A percentile compares a stretch with the other conserved stretches of the same genome.
These are phyloP conservation scores for Vireo griseus DNA, from an alignment of 2,797 vertebrate genomes.

Conservation along the genomic window DNA sequence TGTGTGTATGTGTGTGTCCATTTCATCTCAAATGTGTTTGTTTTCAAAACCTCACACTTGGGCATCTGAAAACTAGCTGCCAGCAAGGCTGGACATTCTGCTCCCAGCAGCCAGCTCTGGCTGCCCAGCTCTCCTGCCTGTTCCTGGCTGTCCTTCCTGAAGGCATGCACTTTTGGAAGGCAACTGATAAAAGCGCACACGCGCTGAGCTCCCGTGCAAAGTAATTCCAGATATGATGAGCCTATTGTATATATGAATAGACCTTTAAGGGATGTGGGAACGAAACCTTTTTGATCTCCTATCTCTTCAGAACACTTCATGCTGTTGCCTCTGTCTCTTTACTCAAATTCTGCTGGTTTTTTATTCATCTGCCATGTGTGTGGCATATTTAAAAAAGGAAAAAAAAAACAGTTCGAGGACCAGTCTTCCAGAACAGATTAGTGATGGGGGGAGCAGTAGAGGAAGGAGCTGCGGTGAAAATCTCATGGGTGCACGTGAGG, in stretches of 20 bases:
- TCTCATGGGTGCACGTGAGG: fast-evolving
- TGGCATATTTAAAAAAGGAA: background rate
- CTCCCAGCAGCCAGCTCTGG: background rate
- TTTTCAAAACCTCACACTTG: background rate
- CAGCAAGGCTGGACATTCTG: background rate
- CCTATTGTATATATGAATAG: background rate
- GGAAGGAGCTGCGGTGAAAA: background rate
- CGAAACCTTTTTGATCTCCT: background rate
- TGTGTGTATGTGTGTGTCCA: fast-evolving
- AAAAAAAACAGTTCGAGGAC: background rate
- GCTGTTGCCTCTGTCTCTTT: background rate
- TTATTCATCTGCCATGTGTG: background rate
- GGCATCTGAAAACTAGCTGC: background rate
- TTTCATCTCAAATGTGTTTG: background rate
- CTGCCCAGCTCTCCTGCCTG: background rate
- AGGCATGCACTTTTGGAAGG: background rate
- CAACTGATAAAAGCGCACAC: background rate
- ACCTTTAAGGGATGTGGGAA: conserved; percentile 17
- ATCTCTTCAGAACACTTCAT: conserved; percentile 21
- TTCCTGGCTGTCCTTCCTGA: background rate
- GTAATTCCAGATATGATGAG: conserved; percentile 6
- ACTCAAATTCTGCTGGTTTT: background rate
- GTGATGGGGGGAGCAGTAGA: background rate
- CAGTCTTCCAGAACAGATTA: background rate
- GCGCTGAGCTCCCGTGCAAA: background rate